Conservation (phyloP, 2,797 vertebrate genomes). For the Channallabes apus region DNA sequence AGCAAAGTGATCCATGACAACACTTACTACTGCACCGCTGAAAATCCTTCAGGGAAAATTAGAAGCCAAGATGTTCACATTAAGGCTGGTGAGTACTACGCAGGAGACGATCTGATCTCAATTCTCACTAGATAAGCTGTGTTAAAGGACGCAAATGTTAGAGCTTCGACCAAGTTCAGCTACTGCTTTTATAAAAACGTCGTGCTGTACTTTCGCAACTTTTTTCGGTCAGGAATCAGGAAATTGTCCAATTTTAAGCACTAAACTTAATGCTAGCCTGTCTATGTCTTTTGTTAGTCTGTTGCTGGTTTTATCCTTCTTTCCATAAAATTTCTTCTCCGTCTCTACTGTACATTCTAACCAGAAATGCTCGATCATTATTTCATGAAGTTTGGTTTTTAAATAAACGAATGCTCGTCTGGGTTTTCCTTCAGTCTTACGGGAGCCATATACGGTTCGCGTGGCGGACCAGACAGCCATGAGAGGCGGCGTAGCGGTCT, state of each 20-base stretch:
- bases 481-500: constrained; percentile 98
- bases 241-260: background rate
- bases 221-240: background rate
- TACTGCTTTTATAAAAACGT: background rate
- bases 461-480: constrained; percentile 99
- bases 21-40: constrained; percentile 99
- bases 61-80: constrained; percentile 99
- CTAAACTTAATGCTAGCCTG: too few species aligned
- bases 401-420: background rate
- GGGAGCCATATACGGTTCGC: constrained; percentile 98
- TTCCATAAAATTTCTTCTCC: background rate
- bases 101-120: background rate
- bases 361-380: background rate
- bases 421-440: constrained; percentile 79
- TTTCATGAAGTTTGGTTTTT: background rate
- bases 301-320: background rate
- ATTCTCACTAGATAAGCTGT: background rate
- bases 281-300: background rate
- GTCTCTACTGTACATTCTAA: background rate
- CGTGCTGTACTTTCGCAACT: background rate
- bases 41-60: constrained; percentile 99
- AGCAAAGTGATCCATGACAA: constrained; percentile 99
- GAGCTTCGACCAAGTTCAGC: background rate
- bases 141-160: background rate
- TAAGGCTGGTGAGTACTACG: constrained; percentile 89